These are phyloP conservation scores for Monoplex corrugatus DNA, from an alignment of 2,888 invertebrate genomes.

Conservation along the genomic window DNA sequence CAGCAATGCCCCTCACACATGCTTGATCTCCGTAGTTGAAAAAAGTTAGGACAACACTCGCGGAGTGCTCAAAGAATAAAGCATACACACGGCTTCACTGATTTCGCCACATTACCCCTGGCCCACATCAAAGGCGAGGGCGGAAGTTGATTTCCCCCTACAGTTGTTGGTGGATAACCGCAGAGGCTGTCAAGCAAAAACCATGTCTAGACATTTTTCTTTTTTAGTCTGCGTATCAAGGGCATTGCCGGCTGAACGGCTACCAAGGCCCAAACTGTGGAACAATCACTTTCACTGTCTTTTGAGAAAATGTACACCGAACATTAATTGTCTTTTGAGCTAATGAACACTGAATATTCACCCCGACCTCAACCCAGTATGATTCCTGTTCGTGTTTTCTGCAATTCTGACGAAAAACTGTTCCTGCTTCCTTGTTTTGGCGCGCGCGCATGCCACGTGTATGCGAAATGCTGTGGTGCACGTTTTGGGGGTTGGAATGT, in stretches of 20 bases:
- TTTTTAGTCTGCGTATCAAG: neutral
- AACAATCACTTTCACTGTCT: too few relatives aligned
- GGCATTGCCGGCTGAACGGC: neutral
- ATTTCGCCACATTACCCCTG: conserved; percentile 29
- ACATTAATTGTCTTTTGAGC: too few relatives aligned
- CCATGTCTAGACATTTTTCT: neutral
- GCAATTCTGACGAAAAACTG: too few relatives aligned
- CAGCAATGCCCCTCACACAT: neutral
- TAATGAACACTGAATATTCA: too few relatives aligned
- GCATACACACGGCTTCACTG: neutral
- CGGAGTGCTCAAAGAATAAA: conserved; percentile 5
- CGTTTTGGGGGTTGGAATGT: too few relatives aligned
- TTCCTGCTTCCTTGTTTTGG: too few relatives aligned
- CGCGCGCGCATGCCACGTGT: too few relatives aligned
- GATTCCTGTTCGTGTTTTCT: too few relatives aligned
- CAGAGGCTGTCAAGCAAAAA: neutral
- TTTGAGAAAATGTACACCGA: too few relatives aligned
- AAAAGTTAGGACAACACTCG: neutral
- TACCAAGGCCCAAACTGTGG: too few relatives aligned
- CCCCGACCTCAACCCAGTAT: too few relatives aligned
- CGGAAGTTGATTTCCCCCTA: neutral
- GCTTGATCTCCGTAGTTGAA: conserved; percentile 20
- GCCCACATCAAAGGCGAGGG: conserved; percentile 3
- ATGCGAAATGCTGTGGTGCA: too few relatives aligned
- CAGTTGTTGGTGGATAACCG: neutral